Evolutionary conservation across 92 coral and sea anemone species (phyloP), one percentile per base, ranked within the genome.

Genomic region (Zoanthus gigantus): DNA sequence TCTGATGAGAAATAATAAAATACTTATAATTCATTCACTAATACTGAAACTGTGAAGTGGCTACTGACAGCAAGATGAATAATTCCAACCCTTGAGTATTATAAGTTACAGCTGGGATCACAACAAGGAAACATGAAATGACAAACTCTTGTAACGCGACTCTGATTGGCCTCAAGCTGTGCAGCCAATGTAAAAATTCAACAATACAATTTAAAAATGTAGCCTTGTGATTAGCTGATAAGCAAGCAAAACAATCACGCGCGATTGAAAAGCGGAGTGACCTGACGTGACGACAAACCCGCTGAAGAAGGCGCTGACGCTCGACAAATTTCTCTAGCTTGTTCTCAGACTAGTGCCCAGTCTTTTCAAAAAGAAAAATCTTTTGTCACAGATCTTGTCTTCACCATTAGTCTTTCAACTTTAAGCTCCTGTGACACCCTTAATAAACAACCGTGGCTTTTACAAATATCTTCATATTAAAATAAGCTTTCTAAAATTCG

Each of bases 1-100:
- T 67, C 85, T 81, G 75, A 16, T 11, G 23, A 79, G 74, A 46
- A 46, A 65, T 46, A 69, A 14, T 29, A 28, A 69, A 69, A 23
- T 63, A n/a, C 6, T 23, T 9, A 23, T 63, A 63, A n/a, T 14
- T 37, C 56, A 50, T 7, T 50, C 56, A 50, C 9, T 4, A 50
- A 3, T 7, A 50, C 9, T 50, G 56, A 50, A 4, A 7, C 56
- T 50, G 56, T 7, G 56, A 50, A 50, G 56, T 50, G 12, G 12
- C 9, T 11, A 50, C 56, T 50, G 5, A 50, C 42, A 37, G 42
- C 3, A 50, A 50, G 12, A 58, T 11, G 16, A 58, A 58, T 58
- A 11, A 11, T 58, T 14, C n/a, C 66, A 58, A 2, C 16, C 66
- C 66, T 58, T 11, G 66, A 58, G n/a, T 58, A 58, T 10, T 58